Conservation (phyloP, 2,113 vertebrate genomes). For the Riparia riparia region DNA sequence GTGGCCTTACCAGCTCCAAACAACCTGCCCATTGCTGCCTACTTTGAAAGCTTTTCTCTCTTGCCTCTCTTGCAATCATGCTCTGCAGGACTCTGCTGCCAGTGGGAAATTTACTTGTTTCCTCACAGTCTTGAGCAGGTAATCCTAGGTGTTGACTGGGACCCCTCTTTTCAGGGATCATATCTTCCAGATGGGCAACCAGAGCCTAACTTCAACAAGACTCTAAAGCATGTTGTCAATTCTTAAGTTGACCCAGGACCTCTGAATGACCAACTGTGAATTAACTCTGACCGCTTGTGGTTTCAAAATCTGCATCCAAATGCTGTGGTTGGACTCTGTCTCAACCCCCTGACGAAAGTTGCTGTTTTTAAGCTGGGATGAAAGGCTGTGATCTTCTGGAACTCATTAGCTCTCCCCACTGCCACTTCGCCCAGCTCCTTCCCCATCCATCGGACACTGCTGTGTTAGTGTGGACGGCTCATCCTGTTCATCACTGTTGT, state of each 20-base stretch:
- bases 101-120: not conserved
- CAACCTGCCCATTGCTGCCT: not conserved
- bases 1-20: not conserved
- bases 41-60: not conserved
- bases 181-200: accelerated
- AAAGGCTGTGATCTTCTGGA: constrained; percentile 1
- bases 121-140: not conserved
- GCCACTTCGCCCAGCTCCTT: not conserved
- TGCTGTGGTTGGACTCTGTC: constrained; percentile 41
- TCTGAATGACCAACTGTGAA: constrained; percentile 5
- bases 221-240: not conserved
- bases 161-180: not conserved
- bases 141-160: not conserved
- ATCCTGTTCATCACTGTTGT: accelerated
- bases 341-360: not conserved
- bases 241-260: constrained; percentile 49
- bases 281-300: constrained; percentile 41
- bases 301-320: constrained; percentile 20
- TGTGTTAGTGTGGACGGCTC: accelerated
- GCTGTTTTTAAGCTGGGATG: constrained; percentile 24
- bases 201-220: not conserved
- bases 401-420: not conserved
- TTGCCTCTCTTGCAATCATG: not conserved
- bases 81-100: not conserved
- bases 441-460: not conserved